These are phyloP conservation scores for Epinephelus awoara DNA, from an alignment of 2,797 vertebrate species.

Conservation along the genomic window DNA sequence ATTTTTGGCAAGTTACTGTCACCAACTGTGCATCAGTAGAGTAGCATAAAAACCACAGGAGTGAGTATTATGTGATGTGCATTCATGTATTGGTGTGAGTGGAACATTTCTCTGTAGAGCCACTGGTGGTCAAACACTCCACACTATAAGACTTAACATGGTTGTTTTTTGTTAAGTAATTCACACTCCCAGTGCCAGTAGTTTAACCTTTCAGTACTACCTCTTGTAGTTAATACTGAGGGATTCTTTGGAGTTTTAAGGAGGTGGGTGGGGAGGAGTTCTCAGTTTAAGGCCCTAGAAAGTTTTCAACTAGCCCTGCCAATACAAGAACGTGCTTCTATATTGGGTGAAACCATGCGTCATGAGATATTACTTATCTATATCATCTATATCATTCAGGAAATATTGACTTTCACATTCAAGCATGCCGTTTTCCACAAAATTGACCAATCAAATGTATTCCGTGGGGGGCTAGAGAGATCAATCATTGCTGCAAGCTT, in stretches of 20 bases:
- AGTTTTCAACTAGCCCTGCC: background rate
- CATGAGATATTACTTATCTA: constrained; percentile 56
- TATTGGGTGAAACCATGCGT: constrained; percentile 33
- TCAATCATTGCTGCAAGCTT: constrained; percentile 62
- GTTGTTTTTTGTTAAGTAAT: background rate
- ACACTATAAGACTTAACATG: background rate
- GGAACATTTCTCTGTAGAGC: background rate
- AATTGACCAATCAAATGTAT: constrained; percentile 70
- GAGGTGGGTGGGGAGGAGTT: background rate
- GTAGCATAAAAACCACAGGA: background rate
- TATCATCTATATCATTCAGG: constrained; percentile 51
- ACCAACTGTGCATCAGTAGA: background rate
- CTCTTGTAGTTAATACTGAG: background rate
- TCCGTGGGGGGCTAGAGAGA: constrained; percentile 48
- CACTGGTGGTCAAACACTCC: background rate
- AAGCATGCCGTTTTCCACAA: constrained; percentile 44
- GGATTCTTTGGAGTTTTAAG: background rate
- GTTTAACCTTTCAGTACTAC: background rate
- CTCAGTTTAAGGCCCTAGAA: background rate
- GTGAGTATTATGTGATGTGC: background rate
- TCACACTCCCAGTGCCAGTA: background rate
- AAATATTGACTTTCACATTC: constrained; percentile 68
- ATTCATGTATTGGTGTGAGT: background rate
- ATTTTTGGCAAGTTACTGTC: background rate
- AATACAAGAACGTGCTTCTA: constrained; percentile 15